Conservation (phyloP, 2,797 vertebrate genomes). For the Esox lucius region DNA sequence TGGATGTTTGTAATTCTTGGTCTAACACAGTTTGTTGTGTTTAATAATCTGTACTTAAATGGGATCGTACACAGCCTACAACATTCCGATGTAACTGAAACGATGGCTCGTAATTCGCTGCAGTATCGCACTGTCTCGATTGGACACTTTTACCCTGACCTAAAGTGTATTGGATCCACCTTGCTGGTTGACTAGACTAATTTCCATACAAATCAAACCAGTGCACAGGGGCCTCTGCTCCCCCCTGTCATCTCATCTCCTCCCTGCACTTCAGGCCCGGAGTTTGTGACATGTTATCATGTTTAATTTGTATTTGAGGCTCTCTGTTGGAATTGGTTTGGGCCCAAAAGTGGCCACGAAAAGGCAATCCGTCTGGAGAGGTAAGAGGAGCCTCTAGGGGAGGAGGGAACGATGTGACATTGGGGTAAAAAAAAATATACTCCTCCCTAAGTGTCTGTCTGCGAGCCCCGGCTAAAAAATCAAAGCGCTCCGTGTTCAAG, state of each 20-base stretch:
- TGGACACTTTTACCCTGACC: slow-evolving; percentile 36
- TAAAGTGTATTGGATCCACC: slow-evolving; percentile 33
- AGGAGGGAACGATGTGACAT: slow-evolving; percentile 45
- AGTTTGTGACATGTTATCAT: slow-evolving; percentile 66
- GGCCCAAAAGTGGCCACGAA: slow-evolving; percentile 50
- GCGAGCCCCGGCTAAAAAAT: slow-evolving; percentile 64
- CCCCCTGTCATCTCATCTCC: slow-evolving; percentile 10
- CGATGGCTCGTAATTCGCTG: slow-evolving; percentile 51
- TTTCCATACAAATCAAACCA: slow-evolving; percentile 59
- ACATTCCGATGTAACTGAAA: slow-evolving; percentile 39
- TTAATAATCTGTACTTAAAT: slow-evolving; percentile 57
- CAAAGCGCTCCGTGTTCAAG: slow-evolving; percentile 64
- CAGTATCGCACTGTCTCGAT: slow-evolving; percentile 42
- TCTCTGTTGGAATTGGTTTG: slow-evolving; percentile 72
- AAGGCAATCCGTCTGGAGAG: slow-evolving; percentile 52
- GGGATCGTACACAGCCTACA: slow-evolving; percentile 44
- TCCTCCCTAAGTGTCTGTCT: slow-evolving; percentile 11
- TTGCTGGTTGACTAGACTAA: slow-evolving; percentile 35
- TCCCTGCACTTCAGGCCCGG: slow-evolving; percentile 33
- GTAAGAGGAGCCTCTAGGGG: slow-evolving; percentile 24
- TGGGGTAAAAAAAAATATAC: neutral
- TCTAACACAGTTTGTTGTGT: slow-evolving; percentile 49
- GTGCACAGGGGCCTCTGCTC: slow-evolving; percentile 31
- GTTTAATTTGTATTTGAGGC: slow-evolving; percentile 72
- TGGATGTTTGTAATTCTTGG: slow-evolving; percentile 24